Evolutionary conservation across 2,888 invertebrate genomes (phyloP).

Genomic region (Frankliniella fusca): DNA sequence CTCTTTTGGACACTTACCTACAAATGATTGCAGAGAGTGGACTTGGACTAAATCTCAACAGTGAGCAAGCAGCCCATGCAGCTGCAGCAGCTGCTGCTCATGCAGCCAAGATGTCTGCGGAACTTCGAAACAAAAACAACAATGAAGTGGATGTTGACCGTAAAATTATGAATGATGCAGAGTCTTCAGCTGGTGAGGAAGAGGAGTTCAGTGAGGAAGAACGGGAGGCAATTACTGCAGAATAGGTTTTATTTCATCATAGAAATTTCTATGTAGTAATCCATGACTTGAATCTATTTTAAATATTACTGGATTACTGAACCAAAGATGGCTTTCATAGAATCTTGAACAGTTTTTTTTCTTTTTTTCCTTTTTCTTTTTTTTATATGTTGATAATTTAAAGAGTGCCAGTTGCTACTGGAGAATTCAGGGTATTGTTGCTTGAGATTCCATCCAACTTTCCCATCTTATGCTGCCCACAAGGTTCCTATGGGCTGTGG

Average conservation of each 20-base stretch:
- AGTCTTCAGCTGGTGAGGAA: slow-evolving; percentile 56
- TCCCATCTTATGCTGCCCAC: slow-evolving; percentile 21
- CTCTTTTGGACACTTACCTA: slow-evolving; percentile 79
- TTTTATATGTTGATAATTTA: slow-evolving; percentile 19
- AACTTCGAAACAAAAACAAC: slow-evolving; percentile 58
- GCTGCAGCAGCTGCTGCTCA: slow-evolving; percentile 62
- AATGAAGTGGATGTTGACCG: slow-evolving; percentile 47
- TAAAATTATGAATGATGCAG: slow-evolving; percentile 53
- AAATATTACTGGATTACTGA: slow-evolving; percentile 4
- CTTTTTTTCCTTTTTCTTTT: neutral
- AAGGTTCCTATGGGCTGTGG: slow-evolving; percentile 17
- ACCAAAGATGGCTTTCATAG: slow-evolving; percentile 19
- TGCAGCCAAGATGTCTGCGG: slow-evolving; percentile 72
- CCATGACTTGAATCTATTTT: slow-evolving; percentile 29
- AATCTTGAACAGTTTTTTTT: neutral
- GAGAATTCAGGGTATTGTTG: slow-evolving; percentile 19
- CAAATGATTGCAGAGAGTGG: slow-evolving; percentile 84
- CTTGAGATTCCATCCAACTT: slow-evolving; percentile 22
- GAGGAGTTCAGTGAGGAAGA: slow-evolving; percentile 53
- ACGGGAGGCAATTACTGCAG: slow-evolving; percentile 50
- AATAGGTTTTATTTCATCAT: slow-evolving; percentile 38
- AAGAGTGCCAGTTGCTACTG: slow-evolving; percentile 13
- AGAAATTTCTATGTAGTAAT: slow-evolving; percentile 20
- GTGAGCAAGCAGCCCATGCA: slow-evolving; percentile 58
- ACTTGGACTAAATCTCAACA: slow-evolving; percentile 61